Evolutionary conservation across 2,888 invertebrate genomes (phyloP), one percentile per base, ranked within the genome.

Genomic region (Bembecia ichneumoniformis): DNA sequence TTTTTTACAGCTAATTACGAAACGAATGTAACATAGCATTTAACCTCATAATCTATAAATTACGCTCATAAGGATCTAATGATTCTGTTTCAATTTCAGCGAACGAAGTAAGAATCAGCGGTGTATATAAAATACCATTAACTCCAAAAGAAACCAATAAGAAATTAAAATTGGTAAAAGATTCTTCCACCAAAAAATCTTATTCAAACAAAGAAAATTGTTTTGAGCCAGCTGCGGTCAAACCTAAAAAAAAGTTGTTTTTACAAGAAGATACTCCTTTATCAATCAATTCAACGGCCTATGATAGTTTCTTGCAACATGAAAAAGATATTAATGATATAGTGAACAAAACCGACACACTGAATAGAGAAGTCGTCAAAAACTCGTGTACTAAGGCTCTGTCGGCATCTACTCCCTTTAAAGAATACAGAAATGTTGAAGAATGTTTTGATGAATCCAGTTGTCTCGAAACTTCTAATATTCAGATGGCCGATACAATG

Each of bases 391-490:
- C 79, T 54, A 64, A 74, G 0, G 71, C 79, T 5, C 81, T 77
- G 28, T 77, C 77, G 0, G 67, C 66, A 4, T 83, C 84, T 0
- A 84, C 82, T 43, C 83, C 84, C 10, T 83, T 83, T 55, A 74
- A 69, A 59, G 71, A 80, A 40, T 80, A 80, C 55, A 71, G 80
- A 57, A 77, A 68, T 62, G 67, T 81, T 3, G 58, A 72, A 36
- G 77, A 84, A 11, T 77, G 62, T 50, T 80, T 80, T 20, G 74
- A 76, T 47, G 66, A 78, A 48, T 77, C 80, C 0, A 70, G 66
- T 60, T 62, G 68, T 47, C 46, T 66, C 13, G 77, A 80, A 5
- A 74, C 55, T 49, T 75, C 75, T 35, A 59, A 56, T 0, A 43
- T 60, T 0, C 64, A 60, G 46, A 61, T 74, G 52, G 75, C 82